Conservation (phyloP, 2,888 invertebrate species). For the Imbricaverruca yamaguchii region DNA sequence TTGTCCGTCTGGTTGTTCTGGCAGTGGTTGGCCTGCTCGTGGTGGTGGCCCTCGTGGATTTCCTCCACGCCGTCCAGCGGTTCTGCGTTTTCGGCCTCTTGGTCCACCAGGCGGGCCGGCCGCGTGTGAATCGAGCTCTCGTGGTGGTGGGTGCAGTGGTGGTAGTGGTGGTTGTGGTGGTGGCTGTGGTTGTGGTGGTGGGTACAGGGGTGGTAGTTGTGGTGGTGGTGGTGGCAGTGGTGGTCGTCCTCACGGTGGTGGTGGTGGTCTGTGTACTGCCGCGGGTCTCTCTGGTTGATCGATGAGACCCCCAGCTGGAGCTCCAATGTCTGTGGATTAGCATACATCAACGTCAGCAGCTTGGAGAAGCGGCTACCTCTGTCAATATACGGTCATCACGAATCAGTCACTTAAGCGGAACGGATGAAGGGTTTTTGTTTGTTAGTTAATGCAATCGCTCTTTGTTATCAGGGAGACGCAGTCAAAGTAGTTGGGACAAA, state of each 20-base stretch:
- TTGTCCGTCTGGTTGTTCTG: constrained; percentile 30
- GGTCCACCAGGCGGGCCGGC: not conserved
- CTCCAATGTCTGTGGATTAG: constrained; percentile 24
- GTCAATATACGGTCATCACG: too few species aligned
- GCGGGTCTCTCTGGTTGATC: constrained; percentile 23
- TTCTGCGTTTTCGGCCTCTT: constrained; percentile 24
- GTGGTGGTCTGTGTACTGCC: constrained; percentile 27
- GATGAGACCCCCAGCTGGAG: constrained; percentile 26
- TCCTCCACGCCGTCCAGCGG: constrained; percentile 22
- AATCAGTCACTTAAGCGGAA: too few species aligned
- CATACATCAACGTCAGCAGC: too few species aligned
- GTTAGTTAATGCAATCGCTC: too few species aligned
- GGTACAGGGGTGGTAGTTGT: constrained; percentile 30
- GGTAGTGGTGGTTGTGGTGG: constrained; percentile 25
- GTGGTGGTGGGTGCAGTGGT: constrained; percentile 25
- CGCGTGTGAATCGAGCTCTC: not conserved
- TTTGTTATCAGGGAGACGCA: too few species aligned
- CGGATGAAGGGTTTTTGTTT: too few species aligned
- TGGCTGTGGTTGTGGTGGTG: constrained; percentile 25
- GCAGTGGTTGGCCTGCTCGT: constrained; percentile 28
- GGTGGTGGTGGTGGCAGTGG: constrained; percentile 25
- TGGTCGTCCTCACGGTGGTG: constrained; percentile 22
- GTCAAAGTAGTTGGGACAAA: too few species aligned
- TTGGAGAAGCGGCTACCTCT: too few species aligned
- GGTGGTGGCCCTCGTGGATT: constrained; percentile 18